phyloP scores from a whole-genome alignment of 2,888 invertebrate genomes.

The Stenurella melanura region DNA sequence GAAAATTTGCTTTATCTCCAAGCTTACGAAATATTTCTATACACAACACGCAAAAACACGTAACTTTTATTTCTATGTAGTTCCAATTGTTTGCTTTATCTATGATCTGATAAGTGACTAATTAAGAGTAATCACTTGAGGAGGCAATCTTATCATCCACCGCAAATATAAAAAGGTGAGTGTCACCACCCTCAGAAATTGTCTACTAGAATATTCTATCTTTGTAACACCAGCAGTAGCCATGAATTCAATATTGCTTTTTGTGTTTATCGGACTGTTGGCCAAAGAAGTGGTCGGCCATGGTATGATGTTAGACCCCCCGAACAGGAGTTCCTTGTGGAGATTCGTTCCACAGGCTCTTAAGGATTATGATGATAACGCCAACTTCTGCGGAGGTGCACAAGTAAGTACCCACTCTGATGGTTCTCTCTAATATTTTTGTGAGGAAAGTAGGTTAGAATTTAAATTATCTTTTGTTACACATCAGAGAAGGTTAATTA shows the following conservation, averaged over 20 bases:
- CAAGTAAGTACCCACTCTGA: conserved; percentile 63
- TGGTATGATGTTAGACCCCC: conserved; percentile 75
- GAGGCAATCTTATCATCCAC: conserved; percentile 22
- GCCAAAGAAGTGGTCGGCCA: conserved; percentile 67
- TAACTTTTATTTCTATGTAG: not conserved
- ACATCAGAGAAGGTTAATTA: no score
- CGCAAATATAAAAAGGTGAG: conserved; percentile 26
- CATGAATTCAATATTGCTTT: conserved; percentile 22
- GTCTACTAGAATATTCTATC: not conserved
- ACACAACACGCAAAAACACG: not conserved
- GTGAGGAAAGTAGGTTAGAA: not conserved
- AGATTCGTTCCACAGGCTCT: conserved; percentile 72
- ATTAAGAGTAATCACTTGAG: conserved; percentile 23
- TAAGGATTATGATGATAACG: conserved; percentile 74
- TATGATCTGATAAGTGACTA: conserved; percentile 20
- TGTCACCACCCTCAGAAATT: not conserved
- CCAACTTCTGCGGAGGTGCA: conserved; percentile 76
- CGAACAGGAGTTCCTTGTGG: conserved; percentile 75
- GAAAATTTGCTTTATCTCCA: not conserved
- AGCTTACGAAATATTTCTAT: not conserved
- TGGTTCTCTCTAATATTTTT: not conserved
- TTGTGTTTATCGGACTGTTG: conserved; percentile 31
- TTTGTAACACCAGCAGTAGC: conserved; percentile 15
- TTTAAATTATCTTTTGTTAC: no score
- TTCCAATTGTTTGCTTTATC: conserved; percentile 11